Evolutionary conservation across 2,797 vertebrate genomes (phyloP).

Genomic region (Neomorphus geoffroyi): DNA sequence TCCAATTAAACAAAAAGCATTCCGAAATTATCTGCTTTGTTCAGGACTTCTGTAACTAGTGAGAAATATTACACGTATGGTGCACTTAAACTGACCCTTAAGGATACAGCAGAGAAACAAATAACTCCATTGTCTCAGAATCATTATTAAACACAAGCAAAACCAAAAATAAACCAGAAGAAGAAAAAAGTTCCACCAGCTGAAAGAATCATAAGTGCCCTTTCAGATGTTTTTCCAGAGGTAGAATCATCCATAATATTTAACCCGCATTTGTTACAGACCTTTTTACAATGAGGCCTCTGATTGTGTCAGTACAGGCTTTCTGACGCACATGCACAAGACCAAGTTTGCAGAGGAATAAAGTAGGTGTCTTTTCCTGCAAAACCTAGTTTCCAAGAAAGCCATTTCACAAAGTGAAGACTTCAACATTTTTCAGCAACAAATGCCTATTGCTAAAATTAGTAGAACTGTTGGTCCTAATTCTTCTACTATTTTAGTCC

Average conservation of each 20-base stretch:
- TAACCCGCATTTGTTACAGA: neutral
- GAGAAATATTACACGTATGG: neutral
- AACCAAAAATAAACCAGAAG: neutral
- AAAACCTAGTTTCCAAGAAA: neutral
- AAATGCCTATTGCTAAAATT: neutral
- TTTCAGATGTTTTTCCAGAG: neutral
- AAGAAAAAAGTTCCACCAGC: accelerated
- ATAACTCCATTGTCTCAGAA: neutral
- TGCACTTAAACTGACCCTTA: neutral
- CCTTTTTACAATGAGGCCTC: neutral
- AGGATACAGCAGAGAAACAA: neutral
- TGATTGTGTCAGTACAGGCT: neutral
- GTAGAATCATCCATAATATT: neutral
- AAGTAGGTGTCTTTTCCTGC: neutral
- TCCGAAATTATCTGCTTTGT: neutral
- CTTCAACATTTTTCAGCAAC: neutral
- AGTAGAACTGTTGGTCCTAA: neutral
- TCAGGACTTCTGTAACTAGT: neutral
- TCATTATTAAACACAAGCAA: neutral
- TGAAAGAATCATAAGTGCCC: neutral
- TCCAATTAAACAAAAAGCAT: neutral
- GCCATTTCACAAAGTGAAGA: neutral
- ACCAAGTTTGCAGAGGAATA: neutral
- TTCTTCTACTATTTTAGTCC: neutral
- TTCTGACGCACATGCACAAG: neutral